These are phyloP conservation scores for Mustela nigripes DNA, from an alignment of 2,113 vertebrate species.

Conservation along the genomic window DNA sequence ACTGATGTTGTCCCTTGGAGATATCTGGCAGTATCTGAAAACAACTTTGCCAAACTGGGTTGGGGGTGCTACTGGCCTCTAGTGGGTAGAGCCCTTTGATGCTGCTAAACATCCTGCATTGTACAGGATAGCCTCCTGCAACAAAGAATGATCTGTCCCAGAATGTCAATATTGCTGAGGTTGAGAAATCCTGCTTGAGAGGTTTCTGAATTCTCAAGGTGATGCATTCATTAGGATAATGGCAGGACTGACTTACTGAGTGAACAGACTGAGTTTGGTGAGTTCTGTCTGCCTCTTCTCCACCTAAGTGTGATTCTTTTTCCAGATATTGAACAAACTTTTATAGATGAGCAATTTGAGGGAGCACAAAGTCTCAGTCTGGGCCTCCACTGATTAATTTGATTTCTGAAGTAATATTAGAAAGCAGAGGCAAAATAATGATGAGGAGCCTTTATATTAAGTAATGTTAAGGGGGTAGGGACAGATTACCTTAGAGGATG, in stretches of 20 bases:
- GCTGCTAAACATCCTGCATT: not conserved
- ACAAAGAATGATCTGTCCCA: not conserved
- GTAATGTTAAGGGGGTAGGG: not conserved
- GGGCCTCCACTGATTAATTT: not conserved
- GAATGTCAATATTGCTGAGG: not conserved
- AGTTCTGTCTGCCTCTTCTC: not conserved
- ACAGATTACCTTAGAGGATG: not conserved
- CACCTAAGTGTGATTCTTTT: not conserved
- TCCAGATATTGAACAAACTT: not conserved
- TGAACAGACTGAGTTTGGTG: not conserved
- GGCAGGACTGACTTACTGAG: not conserved
- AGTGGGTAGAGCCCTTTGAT: not conserved
- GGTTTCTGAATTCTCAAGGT: not conserved
- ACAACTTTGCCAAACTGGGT: not conserved
- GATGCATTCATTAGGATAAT: not conserved
- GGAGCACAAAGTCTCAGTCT: not conserved
- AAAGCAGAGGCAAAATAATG: not conserved
- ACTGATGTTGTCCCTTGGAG: not conserved
- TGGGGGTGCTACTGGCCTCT: not conserved
- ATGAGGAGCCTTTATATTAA: not conserved
- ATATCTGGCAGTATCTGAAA: not conserved
- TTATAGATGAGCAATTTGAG: not conserved
- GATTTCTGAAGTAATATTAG: slow-evolving; percentile 12
- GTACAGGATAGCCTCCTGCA: not conserved
- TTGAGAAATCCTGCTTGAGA: not conserved